Base-by-base conservation (phyloP, 2,797 vertebrate species). In the Trachurus trachurus region DNA sequence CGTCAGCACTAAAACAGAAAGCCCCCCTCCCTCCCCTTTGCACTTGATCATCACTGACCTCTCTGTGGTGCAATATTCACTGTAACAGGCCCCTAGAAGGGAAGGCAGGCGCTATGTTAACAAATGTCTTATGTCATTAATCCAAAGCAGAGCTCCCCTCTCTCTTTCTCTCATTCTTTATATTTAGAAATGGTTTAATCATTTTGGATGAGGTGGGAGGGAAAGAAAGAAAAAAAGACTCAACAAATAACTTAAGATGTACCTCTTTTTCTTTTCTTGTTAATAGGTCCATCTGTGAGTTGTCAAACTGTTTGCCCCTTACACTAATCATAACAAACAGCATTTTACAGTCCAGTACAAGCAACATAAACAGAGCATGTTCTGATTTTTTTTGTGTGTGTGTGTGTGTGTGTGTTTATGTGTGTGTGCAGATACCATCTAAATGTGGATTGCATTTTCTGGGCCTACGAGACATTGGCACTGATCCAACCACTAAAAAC, bases 121-220 rank as follows among this genome's bases (percentile, higher is more conserved):
- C 85, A 87, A 88, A 85, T 1, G 54, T 70, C 74, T 66, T 65
- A 17, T 69, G 84, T 79, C 76, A 74, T 80, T 72, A 69, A 63
- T 75, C 67, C 54, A 80, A 81, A 87, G 71, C 60, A 34, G 75
- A 72, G 45, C 72, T 80, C 75, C 21, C 63, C 26, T 26, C n/a
- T n/a, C n/a, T 50, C 74, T 69, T 59, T 64, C 60, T 74, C 66
- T 49, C 71, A 49, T 54, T 22, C 37, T n/a, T 62, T 89, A 91
- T 87, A 92, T 91, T 91, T 91, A 89, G 88, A 84, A 80, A 66
- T 44, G 56, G 60, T 66, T 80, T 66, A 71, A 83, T 75, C 1
- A 16, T 73, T 82, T 69, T n/a, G 40, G 56, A 71, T 31, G 12
- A 13, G 71, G 54, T 65, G 15, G 15, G 16, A 15, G 31, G 31